These are phyloP conservation scores for Clarias fuscus DNA, from an alignment of 2,797 vertebrate genomes.

Conservation along the genomic window DNA sequence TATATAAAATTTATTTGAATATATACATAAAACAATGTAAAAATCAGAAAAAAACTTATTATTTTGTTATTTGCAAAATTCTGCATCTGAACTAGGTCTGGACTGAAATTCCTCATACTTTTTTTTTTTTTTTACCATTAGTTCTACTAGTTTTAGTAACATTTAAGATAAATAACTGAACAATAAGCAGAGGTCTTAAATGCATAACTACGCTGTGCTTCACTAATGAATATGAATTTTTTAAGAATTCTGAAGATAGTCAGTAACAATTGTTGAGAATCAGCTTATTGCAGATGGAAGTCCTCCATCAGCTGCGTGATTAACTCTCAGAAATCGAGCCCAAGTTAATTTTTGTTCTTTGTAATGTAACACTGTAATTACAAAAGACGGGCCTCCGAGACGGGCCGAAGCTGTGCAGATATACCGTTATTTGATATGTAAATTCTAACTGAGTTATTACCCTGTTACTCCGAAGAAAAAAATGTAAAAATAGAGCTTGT, in stretches of 20 bases:
- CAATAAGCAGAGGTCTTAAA: neutral
- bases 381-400: neutral
- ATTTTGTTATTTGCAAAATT: neutral
- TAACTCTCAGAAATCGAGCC: neutral
- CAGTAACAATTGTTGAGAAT: neutral
- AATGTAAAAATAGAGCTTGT: neutral
- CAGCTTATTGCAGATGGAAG: neutral
- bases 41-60: neutral
- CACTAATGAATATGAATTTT: neutral
- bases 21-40: neutral
- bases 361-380: slow-evolving; percentile 17
- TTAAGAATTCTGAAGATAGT: neutral
- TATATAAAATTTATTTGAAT: neutral
- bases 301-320: slow-evolving; percentile 6
- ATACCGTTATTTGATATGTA: slow-evolving; percentile 8
- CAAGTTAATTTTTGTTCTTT: slow-evolving; percentile 1
- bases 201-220: neutral
- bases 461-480: neutral
- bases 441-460: neutral
- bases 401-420: neutral
- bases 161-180: neutral
- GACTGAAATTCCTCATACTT: neutral
- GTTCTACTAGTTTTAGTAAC: neutral
- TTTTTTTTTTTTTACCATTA: neutral
- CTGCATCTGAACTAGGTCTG: neutral